Base-by-base conservation (phyloP, 2,113 vertebrate species). In the Calonectris borealis region DNA sequence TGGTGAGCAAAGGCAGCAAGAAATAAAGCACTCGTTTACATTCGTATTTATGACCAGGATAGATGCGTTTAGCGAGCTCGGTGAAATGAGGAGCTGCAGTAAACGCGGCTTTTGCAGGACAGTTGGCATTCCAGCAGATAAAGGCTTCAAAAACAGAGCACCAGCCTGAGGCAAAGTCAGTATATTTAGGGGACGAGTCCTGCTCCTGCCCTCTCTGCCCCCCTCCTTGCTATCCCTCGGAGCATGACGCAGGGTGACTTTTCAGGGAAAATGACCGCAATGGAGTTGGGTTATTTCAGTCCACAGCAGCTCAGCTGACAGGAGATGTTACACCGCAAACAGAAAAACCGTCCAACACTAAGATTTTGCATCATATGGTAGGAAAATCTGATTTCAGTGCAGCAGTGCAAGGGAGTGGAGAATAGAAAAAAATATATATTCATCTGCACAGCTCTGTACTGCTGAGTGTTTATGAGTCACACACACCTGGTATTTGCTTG, bases 331-430 rank as follows among this genome's bases (percentile, higher is more conserved):
- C 83, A 97, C 93, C 95, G 2, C 97, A 97, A 97, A 97, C 91
- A 96, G 62, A 65, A 85, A 85, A 86, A 32, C 29, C 5, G 0
- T 62, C 94, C 94, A 97, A 93, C 83, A 75, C 93, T 90, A 81
- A 92, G 95, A 75, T 88, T 88, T 95, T 96, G 94, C 97, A 97
- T 97, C 91, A 95, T 91, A 97, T 36, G 75, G 85, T 90, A 97
- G 98, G 98, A 98, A 98, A 98, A 95, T 97, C 77, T 98, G 98
- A 98, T 96, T 97, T 96, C 88, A 97, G 96, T 8, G 91, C 89
- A 90, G 84, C 38, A 83, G 81, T 64, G 71, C 84, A 94, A 93
- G 92, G 90, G 70, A 84, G 69, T 78, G 84, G 79, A 97, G 94
- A 91, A 78, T 25, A 94, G 85, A 49, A 91, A 93, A 97, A 86